These are phyloP conservation scores for Onychomys arenicola DNA, from an alignment of 2,797 vertebrate genomes.

Conservation along the genomic window DNA sequence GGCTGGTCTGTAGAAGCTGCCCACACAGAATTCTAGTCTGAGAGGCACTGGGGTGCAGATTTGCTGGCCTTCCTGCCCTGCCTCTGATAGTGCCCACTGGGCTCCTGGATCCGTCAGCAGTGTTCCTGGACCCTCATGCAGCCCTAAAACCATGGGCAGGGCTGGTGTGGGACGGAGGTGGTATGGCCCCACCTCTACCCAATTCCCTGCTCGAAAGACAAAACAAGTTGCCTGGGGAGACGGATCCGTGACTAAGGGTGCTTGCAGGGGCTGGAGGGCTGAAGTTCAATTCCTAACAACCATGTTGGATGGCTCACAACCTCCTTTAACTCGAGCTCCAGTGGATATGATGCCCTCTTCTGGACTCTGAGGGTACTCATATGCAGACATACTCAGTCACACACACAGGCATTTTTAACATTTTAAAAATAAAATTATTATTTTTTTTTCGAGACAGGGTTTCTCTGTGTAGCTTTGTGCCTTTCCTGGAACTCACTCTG, in stretches of 20 bases:
- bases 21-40: background rate
- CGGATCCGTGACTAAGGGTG: background rate
- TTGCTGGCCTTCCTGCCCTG: background rate
- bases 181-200: background rate
- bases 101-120: background rate
- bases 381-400: background rate
- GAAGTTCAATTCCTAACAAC: background rate
- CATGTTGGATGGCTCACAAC: background rate
- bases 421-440: background rate
- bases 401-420: background rate
- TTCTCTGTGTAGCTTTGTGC: too few species aligned
- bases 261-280: background rate
- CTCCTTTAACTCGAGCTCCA: background rate
- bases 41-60: background rate
- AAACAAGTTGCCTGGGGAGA: background rate
- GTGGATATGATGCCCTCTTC: too few species aligned
- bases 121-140: too few species aligned
- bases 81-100: fast-evolving
- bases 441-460: too few species aligned
- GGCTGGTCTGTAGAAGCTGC: background rate
- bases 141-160: background rate
- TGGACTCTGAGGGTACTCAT: background rate
- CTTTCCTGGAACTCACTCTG: too few species aligned
- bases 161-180: background rate
- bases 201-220: background rate